These are phyloP conservation scores for Eutolmus rufibarbis DNA, from an alignment of 2,888 invertebrate species.

Conservation along the genomic window DNA sequence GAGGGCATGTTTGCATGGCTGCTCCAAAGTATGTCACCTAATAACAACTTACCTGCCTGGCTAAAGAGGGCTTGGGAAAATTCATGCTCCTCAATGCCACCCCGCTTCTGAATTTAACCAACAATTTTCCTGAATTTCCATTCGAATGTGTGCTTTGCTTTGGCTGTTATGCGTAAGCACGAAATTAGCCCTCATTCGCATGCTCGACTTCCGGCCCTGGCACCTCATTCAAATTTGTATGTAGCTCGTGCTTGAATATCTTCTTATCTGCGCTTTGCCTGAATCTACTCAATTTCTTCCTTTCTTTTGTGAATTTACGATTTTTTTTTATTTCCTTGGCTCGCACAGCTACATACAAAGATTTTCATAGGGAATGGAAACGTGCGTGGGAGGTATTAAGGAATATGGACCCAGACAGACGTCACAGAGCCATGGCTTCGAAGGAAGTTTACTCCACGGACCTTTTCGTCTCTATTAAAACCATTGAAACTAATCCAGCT, in stretches of 20 bases:
- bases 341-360: not conserved
- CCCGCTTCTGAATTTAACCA: not conserved
- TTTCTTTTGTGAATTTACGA: constrained; percentile 36
- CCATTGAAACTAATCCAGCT: not conserved
- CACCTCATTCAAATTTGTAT: constrained; percentile 25
- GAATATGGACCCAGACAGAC: not conserved
- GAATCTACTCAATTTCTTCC: constrained; percentile 36
- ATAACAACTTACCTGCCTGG: not conserved
- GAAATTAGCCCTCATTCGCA: constrained; percentile 35
- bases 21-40: not conserved
- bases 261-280: constrained; percentile 8
- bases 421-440: not conserved
- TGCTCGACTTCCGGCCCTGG: not conserved
- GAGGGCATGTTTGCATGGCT: not conserved
- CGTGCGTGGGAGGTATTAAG: constrained; percentile 10
- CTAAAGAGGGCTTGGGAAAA: not conserved
- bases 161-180: constrained; percentile 37
- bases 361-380: not conserved
- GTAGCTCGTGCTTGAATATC: constrained; percentile 19
- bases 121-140: constrained; percentile 30
- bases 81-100: not conserved
- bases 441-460: not conserved
- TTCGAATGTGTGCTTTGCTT: constrained; percentile 20
- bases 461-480: not conserved
- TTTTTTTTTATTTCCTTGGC: constrained; percentile 13